Evolutionary conservation across 2,113 vertebrate species (phyloP).

Genomic region (Falco punctatus): DNA sequence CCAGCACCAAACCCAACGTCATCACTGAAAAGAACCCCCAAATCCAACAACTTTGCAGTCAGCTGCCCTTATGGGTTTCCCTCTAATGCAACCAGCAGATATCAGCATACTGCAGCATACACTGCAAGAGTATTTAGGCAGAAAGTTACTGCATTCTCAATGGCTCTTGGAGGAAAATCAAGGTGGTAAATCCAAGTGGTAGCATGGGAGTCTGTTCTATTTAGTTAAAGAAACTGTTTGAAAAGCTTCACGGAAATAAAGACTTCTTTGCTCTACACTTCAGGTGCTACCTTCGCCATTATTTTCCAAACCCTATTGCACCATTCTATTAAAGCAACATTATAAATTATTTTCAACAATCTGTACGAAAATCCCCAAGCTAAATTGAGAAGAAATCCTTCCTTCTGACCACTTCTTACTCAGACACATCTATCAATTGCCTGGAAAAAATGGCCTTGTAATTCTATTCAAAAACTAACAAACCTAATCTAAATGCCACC

Average conservation of each 20-base stretch:
- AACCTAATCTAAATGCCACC: not conserved
- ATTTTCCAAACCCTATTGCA: not conserved
- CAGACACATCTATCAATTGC: not conserved
- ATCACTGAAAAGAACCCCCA: not conserved
- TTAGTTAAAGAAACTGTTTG: not conserved
- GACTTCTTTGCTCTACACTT: not conserved
- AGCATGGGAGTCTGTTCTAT: not conserved
- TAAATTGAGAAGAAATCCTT: not conserved
- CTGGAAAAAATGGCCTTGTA: not conserved
- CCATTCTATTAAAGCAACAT: not conserved
- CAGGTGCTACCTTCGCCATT: not conserved
- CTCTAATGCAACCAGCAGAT: not conserved
- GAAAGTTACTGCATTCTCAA: not conserved
- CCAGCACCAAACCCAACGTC: not conserved
- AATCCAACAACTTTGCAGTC: not conserved
- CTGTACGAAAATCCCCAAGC: not conserved
- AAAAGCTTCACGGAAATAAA: not conserved
- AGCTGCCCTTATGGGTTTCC: not conserved
- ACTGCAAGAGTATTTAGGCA: not conserved
- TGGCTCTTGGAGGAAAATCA: not conserved
- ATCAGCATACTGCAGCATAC: not conserved
- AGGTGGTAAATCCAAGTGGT: not conserved
- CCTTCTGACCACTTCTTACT: not conserved
- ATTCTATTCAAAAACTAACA: not conserved
- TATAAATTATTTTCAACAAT: not conserved